Evolutionary conservation across 2,113 vertebrate genomes (phyloP).

Genomic region (Crotophaga sulcirostris): DNA sequence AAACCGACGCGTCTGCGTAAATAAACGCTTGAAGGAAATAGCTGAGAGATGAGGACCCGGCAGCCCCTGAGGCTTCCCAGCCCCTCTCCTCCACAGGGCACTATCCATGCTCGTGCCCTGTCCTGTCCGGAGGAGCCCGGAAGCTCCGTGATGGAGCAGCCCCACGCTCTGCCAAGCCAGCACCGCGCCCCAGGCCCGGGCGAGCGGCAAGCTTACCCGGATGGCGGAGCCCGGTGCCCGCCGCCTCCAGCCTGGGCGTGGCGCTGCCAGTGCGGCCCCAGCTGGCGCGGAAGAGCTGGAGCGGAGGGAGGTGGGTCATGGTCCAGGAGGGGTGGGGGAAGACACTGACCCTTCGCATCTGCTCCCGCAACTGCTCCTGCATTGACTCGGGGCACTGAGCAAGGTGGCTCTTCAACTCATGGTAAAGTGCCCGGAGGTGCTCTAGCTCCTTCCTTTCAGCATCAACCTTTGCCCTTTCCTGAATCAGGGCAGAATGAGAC

Average conservation of each 20-base stretch:
- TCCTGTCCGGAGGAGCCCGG: neutral
- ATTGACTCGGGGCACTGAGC: slow-evolving; percentile 97
- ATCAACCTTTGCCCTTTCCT: slow-evolving; percentile 96
- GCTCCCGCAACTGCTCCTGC: slow-evolving; percentile 93
- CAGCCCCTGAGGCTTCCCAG: neutral
- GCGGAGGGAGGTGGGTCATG: slow-evolving; percentile 50
- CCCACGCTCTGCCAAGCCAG: neutral
- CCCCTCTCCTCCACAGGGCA: neutral
- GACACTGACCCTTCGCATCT: slow-evolving; percentile 95
- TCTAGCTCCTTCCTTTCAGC: slow-evolving; percentile 90
- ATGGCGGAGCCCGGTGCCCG: neutral
- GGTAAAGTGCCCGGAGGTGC: slow-evolving; percentile 87
- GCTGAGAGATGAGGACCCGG: neutral
- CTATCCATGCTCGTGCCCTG: neutral
- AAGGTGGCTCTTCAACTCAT: slow-evolving; percentile 94
- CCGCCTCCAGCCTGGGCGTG: slow-evolving; percentile 35
- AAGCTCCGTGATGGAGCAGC: neutral
- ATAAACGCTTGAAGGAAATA: neutral
- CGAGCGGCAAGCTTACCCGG: slow-evolving; percentile 38
- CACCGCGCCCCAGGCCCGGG: neutral
- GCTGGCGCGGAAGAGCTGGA: slow-evolving; percentile 44
- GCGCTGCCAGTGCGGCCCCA: neutral
- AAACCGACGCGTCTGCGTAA: neutral
- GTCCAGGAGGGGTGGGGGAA: slow-evolving; percentile 57
- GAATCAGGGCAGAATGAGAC: slow-evolving; percentile 72